Base-by-base conservation (phyloP, 2,113 vertebrate genomes). In the Festucalex cinctus region DNA sequence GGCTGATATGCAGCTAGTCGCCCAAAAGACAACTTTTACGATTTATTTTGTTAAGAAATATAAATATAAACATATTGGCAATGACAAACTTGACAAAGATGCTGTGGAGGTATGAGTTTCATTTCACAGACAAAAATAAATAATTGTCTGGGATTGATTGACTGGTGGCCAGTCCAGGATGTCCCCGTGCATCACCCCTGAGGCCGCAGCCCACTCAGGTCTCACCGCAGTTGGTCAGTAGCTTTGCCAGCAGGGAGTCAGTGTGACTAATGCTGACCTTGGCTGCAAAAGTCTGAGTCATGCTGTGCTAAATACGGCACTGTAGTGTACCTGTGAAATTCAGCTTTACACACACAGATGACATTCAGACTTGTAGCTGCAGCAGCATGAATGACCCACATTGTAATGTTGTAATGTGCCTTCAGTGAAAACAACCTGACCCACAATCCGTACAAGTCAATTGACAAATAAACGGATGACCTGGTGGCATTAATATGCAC, bases 221-320 rank as follows among this genome's bases (percentile, higher is more conserved):
- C 22, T 65, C 43, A 20, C 41, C 57, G 53, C 28, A 69, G 22
- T 28, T 54, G 13, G 12, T 44, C 36, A 32, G 9, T 56, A 28
- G 57, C 1, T 9, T 28, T 9, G 51, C 46, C 51, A 56, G 39
- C 37, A 51, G 63, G 68, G 26, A 24, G 22, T 6, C 48, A 53
- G 1, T 51, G 26, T 53, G 62, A 75, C 43, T n/a, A 63, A 71
- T 14, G 9, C 5, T 57, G 71, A 85, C 77, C 75, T 80, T 73
- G 66, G 37, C 53, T 65, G 19, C 41, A 76, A 69, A 65, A 65
- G 51, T 64, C 70, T 58, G 63, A 71, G 78, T 76, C 72, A 70
- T 6, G 20, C 37, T 43, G 63, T 5, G 70, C 67, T 73, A 67
- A 72, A 80, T 67, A 44, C 41, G 39, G 64, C 17, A 4, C 58